Conservation (phyloP, 2,797 vertebrate genomes). For the Margarornis squamiger region DNA sequence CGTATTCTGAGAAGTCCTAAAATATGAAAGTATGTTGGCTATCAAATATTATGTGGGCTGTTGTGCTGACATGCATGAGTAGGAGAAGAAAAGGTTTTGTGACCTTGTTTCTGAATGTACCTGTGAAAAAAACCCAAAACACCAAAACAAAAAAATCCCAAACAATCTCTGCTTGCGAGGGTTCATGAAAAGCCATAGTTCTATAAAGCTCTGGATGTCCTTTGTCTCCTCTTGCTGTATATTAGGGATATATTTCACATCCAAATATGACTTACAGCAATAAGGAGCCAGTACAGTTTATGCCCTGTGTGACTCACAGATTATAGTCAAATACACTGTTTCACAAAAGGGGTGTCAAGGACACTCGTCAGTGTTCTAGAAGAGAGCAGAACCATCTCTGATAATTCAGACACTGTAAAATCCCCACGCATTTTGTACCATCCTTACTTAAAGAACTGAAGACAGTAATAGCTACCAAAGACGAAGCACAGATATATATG, state of each 20-base stretch:
- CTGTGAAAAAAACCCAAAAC: background rate
- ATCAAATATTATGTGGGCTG: background rate
- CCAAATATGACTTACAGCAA: background rate
- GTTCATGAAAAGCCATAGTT: background rate
- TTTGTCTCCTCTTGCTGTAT: background rate
- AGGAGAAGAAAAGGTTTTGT: background rate
- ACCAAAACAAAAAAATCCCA: background rate
- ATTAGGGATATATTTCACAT: background rate
- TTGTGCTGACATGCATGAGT: background rate
- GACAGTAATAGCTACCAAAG: background rate
- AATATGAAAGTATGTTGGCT: background rate
- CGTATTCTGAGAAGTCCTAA: background rate
- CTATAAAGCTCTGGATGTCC: background rate
- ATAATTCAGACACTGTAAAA: background rate
- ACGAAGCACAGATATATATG: background rate
- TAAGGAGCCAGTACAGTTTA: background rate
- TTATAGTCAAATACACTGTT: background rate
- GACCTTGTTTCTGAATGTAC: background rate
- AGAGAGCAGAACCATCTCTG: background rate
- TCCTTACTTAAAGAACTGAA: background rate
- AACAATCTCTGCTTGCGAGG: background rate
- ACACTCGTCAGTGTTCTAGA: background rate
- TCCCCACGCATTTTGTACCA: background rate
- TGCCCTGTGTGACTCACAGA: background rate
- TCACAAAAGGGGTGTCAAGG: background rate